A percentile compares a stretch with the other conserved stretches of the same genome.
Evolutionary conservation across 1,140 invertebrate species (phyloP).

Genomic region (Bombus confusus): DNA sequence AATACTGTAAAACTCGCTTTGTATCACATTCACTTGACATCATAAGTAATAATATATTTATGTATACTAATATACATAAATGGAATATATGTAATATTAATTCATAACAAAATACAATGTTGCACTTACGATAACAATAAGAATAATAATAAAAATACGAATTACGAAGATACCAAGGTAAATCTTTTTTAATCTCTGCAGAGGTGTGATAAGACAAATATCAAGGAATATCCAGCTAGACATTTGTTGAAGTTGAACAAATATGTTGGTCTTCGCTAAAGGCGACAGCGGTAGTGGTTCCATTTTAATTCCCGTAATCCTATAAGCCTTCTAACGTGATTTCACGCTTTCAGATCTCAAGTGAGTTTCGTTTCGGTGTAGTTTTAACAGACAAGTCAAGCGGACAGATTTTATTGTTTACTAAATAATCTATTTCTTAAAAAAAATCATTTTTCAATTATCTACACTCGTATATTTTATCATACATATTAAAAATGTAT

Average conservation of each 20-base stretch:
- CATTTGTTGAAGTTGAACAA: background rate
- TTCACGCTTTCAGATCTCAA: conserved; percentile 55
- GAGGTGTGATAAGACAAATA: background rate
- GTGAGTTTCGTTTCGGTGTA: conserved; percentile 58
- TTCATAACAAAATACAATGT: background rate
- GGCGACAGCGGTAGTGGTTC: conserved; percentile 16
- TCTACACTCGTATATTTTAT: background rate
- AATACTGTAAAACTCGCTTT: background rate
- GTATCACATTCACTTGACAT: background rate
- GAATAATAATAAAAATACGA: background rate
- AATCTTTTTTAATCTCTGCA: background rate
- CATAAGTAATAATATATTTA: background rate
- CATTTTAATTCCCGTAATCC: conserved; percentile 77
- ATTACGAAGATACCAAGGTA: background rate
- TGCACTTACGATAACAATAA: background rate
- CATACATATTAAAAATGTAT: background rate
- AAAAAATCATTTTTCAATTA: background rate
- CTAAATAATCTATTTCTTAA: background rate
- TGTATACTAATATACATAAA: too few species aligned
- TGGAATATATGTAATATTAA: background rate
- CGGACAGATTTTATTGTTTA: background rate
- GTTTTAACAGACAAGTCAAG: background rate
- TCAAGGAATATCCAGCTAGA: background rate
- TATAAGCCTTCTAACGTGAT: conserved; percentile 76
- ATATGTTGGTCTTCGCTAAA: background rate